Evolutionary conservation across 2,888 invertebrate species (phyloP).

Genomic region (Tipula confusa): DNA sequence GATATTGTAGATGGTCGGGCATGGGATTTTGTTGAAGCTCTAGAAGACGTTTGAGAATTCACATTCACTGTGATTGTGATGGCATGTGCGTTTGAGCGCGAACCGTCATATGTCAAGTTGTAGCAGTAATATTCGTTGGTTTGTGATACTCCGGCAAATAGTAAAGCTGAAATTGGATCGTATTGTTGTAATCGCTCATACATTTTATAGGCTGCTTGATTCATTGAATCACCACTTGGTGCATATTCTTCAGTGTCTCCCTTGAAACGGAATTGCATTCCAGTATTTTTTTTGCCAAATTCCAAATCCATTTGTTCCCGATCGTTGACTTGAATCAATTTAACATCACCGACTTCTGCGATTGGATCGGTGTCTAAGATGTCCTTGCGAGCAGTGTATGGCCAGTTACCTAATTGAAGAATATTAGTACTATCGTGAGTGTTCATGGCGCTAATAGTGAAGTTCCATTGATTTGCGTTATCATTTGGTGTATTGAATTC

Average conservation of each 20-base stretch:
- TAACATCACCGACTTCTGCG: conserved; percentile 51
- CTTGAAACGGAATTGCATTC: conserved; percentile 54
- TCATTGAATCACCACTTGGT: conserved; percentile 35
- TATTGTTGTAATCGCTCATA: conserved; percentile 28
- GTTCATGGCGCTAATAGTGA: background rate
- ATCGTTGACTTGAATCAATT: conserved; percentile 49
- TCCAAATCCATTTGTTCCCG: conserved; percentile 44
- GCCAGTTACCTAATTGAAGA: conserved; percentile 57
- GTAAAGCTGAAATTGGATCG: conserved; percentile 29
- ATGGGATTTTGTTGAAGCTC: background rate
- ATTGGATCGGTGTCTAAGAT: conserved; percentile 55
- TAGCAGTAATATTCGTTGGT: conserved; percentile 36
- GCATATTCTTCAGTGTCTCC: conserved; percentile 51
- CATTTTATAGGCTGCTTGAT: background rate
- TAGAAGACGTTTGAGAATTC: background rate
- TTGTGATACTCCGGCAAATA: conserved; percentile 33
- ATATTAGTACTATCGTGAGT: background rate
- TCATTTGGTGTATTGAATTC: conserved; percentile 44
- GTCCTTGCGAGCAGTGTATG: conserved; percentile 59
- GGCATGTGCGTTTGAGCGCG: conserved; percentile 35
- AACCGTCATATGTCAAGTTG: conserved; percentile 35
- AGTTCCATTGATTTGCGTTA: background rate
- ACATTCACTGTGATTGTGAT: conserved; percentile 36
- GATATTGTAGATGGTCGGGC: background rate
- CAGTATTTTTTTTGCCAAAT: conserved; percentile 53